Conservation (phyloP, 1,140 invertebrate species). For the Drosophila nebulosa region DNA sequence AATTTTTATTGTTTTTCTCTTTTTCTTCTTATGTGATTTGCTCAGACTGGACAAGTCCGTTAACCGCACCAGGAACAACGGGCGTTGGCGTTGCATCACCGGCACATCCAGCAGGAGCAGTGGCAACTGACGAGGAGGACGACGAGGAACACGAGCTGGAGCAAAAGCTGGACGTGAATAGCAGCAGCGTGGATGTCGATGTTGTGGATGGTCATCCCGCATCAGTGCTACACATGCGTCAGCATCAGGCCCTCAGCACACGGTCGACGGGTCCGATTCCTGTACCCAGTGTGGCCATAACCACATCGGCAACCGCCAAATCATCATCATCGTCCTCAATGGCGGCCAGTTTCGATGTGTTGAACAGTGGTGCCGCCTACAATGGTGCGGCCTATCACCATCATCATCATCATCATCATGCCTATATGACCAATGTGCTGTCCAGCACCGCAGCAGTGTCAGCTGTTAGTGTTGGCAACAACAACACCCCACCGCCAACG, state of each 20-base stretch:
- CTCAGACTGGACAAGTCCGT: constrained; percentile 76
- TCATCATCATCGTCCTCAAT: constrained; percentile 45
- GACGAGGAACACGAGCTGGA: constrained; percentile 8
- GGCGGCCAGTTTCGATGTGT: constrained; percentile 53
- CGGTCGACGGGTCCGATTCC: constrained; percentile 31
- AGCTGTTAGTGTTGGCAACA: neutral
- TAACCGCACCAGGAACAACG: constrained; percentile 41
- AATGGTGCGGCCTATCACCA: constrained; percentile 20
- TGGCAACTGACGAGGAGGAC: constrained; percentile 28
- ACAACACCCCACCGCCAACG: constrained; percentile 19
- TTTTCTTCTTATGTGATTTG: neutral
- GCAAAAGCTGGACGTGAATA: constrained; percentile 17
- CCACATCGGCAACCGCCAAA: constrained; percentile 8
- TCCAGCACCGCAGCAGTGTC: constrained; percentile 21
- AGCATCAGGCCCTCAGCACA: constrained; percentile 62
- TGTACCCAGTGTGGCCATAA: constrained; percentile 1
- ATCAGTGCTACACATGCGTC: constrained; percentile 67
- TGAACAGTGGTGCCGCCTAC: constrained; percentile 35
- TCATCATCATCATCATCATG: constrained; percentile 6
- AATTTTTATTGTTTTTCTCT: constrained; percentile 12
- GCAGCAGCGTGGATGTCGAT: constrained; percentile 45
- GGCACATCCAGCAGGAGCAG: constrained; percentile 24
- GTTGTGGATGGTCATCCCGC: constrained; percentile 71
- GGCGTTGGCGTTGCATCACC: constrained; percentile 29
- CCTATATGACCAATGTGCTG: constrained; percentile 63